These are phyloP conservation scores for Salvelinus namaycush DNA, from an alignment of 2,113 vertebrate species.

Conservation along the genomic window DNA sequence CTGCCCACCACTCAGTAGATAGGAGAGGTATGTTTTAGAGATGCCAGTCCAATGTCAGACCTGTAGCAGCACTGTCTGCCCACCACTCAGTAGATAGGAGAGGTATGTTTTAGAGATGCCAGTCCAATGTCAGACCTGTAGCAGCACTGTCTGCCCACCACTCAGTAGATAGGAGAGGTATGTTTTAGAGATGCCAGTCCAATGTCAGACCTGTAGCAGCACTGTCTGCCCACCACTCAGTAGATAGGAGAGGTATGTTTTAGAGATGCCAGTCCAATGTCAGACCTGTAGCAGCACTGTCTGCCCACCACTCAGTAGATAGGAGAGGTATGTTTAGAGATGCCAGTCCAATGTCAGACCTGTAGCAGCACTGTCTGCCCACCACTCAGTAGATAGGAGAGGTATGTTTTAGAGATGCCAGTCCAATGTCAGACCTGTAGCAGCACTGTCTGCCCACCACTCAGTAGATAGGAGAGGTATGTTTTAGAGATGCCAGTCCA, in stretches of 20 bases:
- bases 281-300: background rate
- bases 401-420: background rate
- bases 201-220: slow-evolving; percentile 2
- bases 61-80: background rate
- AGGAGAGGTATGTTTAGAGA: background rate
- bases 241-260: background rate
- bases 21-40: background rate
- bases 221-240: too few species aligned
- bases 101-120: background rate
- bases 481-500: background rate
- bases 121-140: too few species aligned
- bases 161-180: background rate
- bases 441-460: too few species aligned
- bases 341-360: too few species aligned
- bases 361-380: too few species aligned
- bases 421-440: too few species aligned
- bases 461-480: background rate
- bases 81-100: too few species aligned
- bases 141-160: too few species aligned
- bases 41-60: too few species aligned
- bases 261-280: too few species aligned
- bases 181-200: background rate
- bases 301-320: too few species aligned
- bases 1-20: too few species aligned
- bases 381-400: background rate